Conservation (phyloP, 2,113 vertebrate species). For the Elaphurus davidianus region DNA sequence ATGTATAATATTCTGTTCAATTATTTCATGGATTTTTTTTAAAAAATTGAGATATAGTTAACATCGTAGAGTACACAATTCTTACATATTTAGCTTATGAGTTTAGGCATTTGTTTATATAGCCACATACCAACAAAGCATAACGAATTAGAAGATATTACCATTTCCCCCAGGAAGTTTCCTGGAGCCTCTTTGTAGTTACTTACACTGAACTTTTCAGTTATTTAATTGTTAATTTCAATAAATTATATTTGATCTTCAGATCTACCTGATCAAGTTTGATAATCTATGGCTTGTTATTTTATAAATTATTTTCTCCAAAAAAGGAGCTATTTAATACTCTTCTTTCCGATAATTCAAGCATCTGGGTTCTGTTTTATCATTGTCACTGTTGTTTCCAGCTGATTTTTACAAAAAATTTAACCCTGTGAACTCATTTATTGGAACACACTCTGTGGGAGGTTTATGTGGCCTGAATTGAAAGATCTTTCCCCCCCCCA, state of each 20-base stretch:
- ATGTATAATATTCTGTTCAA: background rate
- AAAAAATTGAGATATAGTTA: background rate
- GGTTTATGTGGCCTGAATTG: background rate
- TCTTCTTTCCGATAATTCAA: background rate
- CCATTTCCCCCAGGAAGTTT: background rate
- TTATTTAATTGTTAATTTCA: background rate
- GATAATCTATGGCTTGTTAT: background rate
- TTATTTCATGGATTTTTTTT: background rate
- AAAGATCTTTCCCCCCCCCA: background rate
- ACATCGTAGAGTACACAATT: background rate
- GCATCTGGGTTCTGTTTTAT: background rate
- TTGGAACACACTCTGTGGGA: background rate
- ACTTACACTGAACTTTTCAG: background rate
- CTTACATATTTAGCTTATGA: background rate
- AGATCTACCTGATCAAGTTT: background rate
- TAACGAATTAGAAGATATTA: background rate
- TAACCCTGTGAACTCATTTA: background rate
- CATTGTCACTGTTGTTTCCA: background rate
- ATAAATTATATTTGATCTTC: background rate
- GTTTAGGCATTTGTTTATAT: background rate
- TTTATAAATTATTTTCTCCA: background rate
- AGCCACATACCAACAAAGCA: background rate
- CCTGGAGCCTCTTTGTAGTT: background rate
- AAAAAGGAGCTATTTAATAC: background rate
- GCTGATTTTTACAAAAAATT: background rate